Percentiles rank a stretch among this genome's conserved stretches.
These are phyloP conservation scores for Parasteatoda lunata DNA, from an alignment of 2,888 invertebrate genomes.

Conservation along the genomic window DNA sequence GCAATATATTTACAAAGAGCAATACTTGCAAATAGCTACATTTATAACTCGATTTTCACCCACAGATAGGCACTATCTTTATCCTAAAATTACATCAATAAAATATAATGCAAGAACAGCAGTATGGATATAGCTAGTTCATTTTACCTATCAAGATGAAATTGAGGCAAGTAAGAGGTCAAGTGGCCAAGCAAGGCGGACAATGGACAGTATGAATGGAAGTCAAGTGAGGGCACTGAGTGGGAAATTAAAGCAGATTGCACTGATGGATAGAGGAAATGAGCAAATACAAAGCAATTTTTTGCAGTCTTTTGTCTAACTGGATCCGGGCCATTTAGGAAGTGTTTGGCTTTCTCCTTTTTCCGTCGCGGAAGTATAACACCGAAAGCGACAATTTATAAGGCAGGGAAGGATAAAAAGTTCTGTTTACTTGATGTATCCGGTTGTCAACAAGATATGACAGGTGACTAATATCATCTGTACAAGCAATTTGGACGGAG, in stretches of 20 bases:
- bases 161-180: background rate
- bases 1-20: too few relatives aligned
- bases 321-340: slow-evolving; percentile 3
- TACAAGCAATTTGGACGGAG: background rate
- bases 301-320: background rate
- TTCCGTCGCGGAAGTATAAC: background rate
- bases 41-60: too few relatives aligned
- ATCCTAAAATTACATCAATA: too few relatives aligned
- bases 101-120: too few relatives aligned
- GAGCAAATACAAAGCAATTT: background rate
- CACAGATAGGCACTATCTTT: too few relatives aligned
- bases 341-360: background rate
- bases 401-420: background rate
- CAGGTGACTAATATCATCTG: background rate
- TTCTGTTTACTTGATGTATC: background rate
- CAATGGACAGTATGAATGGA: background rate
- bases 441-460: background rate
- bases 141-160: background rate
- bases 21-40: too few relatives aligned
- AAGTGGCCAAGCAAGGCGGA: background rate
- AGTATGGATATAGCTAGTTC: too few relatives aligned
- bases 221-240: background rate
- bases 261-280: background rate
- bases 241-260: background rate
- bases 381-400: background rate